Base-by-base conservation (phyloP, 2,797 vertebrate genomes). In the Silurus aristotelis region DNA sequence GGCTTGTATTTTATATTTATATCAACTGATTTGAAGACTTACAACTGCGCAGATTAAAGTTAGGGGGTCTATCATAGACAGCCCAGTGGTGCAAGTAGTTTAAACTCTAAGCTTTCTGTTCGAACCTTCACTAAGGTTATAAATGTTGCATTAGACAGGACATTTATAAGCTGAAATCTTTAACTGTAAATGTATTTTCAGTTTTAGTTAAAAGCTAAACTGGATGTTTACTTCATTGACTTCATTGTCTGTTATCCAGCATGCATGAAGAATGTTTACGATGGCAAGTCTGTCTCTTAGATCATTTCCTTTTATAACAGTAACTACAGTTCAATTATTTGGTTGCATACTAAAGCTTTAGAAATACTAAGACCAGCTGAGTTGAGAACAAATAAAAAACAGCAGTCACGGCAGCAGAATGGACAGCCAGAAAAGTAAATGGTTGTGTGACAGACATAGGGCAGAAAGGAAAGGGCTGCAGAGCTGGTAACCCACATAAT, bases 401-500 rank as follows among this genome's bases (percentile, higher is more conserved):
- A 77, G 1, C 17, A 43, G 56, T 43, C 17, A 60, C 27, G 38
- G 27, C 75, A 78, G 19, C 19, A 60, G 17, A 38, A 38, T 10
- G 60, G 22, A n/a, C 12, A 63, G 22, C 2, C 9, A 55, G 79
- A 46, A 67, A 48, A 55, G 14, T 2, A 31, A 9, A 0, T 6
- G 43, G 61, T 14, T 20, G 63, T 67, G 63, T 81, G 15, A 68
- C 64, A 10, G 22, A 55, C 46, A 20, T 6, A 27, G 25, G 1
- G 3, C 63, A 80, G 46, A 17, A 80, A 80, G 79, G 5, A 52
- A 80, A 67, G 8, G 2, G 5, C 15, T 31, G 46, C 79, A 67
- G n/a, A 67, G 79, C 15, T 80, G 48, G 25, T 67, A 81, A 68
- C 48, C 63, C 64, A 81, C 64, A 81, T 60, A 64, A 55, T 56